Percentiles rank a stretch among this genome's conserved stretches.
phyloP scores from a whole-genome alignment of 1,140 invertebrate genomes.

The Brachionus manjavacas region DNA sequence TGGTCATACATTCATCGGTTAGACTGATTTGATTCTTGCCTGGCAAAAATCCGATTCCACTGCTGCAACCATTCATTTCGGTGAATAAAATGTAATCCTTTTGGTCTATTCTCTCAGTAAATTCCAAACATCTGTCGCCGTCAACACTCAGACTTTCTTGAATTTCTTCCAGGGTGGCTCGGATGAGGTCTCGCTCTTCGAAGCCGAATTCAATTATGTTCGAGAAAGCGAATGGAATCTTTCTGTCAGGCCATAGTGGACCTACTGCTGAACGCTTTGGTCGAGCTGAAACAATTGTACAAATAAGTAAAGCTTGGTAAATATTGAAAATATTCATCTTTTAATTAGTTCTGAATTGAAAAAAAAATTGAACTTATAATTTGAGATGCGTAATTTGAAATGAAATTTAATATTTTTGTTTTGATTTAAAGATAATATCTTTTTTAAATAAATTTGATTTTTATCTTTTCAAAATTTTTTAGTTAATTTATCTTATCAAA shows the following conservation, averaged over 20 bases:
- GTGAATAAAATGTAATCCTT: constrained; percentile 21
- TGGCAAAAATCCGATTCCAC: constrained; percentile 30
- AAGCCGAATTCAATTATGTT: constrained; percentile 32
- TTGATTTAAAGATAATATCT: not conserved
- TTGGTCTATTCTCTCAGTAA: not conserved
- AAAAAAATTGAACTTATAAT: not conserved
- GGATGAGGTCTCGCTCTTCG: not conserved
- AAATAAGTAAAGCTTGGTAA: not conserved
- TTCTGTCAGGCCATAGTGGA: constrained; percentile 2
- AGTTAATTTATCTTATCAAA: not conserved
- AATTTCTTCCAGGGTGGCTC: not conserved
- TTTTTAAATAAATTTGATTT: not conserved
- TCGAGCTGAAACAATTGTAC: not conserved
- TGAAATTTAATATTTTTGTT: not conserved
- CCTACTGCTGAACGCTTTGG: not conserved
- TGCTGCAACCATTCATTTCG: constrained; percentile 5
- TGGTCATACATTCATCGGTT: not conserved
- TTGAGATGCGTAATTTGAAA: not conserved
- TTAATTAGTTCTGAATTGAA: not conserved
- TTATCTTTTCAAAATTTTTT: not conserved
- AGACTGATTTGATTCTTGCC: constrained; percentile 32
- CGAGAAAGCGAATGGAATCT: constrained; percentile 23
- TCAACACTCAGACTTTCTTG: not conserved
- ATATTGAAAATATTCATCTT: not conserved
- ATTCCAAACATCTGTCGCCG: constrained; percentile 10